Percentiles rank a stretch among this genome's conserved stretches.
These are phyloP conservation scores for Sander lucioperca DNA, from an alignment of 2,113 vertebrate species.

Conservation along the genomic window DNA sequence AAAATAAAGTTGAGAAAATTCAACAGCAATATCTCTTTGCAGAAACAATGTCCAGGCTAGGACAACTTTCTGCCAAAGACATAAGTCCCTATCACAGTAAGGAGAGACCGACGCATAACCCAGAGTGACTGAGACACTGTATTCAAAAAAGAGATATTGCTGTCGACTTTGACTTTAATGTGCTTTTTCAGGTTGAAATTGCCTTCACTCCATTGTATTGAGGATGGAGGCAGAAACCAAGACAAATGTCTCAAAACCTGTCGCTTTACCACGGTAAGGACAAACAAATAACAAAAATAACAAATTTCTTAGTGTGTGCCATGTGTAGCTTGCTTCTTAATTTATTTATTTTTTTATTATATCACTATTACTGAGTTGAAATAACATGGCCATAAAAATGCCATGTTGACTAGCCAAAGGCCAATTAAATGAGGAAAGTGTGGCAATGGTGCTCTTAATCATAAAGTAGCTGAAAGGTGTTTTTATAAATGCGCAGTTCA, in stretches of 20 bases:
- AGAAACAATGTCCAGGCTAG: background rate
- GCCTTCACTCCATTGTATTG: background rate
- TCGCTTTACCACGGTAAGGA: background rate
- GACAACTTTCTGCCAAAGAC: background rate
- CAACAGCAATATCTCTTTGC: background rate
- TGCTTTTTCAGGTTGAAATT: background rate
- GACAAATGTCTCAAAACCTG: background rate
- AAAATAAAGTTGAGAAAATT: background rate
- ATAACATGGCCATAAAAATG: slow-evolving; percentile 65
- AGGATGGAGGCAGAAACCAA: background rate
- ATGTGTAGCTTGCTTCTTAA: background rate
- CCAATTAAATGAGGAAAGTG: slow-evolving; percentile 20
- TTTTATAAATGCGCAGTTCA: background rate
- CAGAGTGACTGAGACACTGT: background rate
- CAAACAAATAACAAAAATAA: too few species aligned
- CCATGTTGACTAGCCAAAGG: slow-evolving; percentile 72
- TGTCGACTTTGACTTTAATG: background rate
- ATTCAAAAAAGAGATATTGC: background rate
- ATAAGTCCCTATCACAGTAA: background rate
- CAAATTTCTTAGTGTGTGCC: background rate
- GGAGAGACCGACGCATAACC: too few species aligned
- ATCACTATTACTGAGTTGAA: background rate
- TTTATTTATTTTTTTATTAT: background rate
- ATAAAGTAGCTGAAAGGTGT: background rate
- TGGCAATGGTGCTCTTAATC: background rate